Conservation (phyloP, 1,140 invertebrate genomes). For the Babylonia areolata region DNA sequence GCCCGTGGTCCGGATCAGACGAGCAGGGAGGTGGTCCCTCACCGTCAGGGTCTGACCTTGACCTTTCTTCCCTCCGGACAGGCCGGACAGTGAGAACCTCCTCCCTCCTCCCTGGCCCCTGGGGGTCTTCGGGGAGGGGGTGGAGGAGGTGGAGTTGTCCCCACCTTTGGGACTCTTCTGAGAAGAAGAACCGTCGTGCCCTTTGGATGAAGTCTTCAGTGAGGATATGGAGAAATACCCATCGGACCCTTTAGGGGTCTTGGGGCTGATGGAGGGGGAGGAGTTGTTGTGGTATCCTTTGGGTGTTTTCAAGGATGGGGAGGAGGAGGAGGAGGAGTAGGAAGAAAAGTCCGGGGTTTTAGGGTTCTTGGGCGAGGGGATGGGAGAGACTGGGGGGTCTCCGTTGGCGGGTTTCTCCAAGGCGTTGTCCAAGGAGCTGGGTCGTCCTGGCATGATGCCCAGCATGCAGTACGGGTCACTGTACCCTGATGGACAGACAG, state of each 20-base stretch:
- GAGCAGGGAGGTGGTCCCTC: slow-evolving; percentile 82
- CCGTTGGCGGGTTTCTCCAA: neutral
- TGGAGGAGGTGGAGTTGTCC: neutral
- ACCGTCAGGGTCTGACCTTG: slow-evolving; percentile 45
- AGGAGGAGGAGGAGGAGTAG: slow-evolving; percentile 9
- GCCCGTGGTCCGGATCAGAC: slow-evolving; percentile 93
- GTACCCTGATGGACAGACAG: slow-evolving; percentile 82
- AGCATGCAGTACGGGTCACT: slow-evolving; percentile 98
- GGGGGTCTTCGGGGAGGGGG: neutral
- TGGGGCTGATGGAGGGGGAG: neutral
- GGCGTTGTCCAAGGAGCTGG: slow-evolving; percentile 40
- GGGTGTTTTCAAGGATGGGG: neutral
- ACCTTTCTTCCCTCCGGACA: slow-evolving; percentile 63
- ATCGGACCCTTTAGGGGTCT: neutral
- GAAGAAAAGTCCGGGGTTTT: slow-evolving; percentile 45
- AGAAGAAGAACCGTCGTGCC: too few relatives aligned
- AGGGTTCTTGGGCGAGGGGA: neutral
- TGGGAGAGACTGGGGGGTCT: neutral
- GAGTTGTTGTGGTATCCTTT: neutral
- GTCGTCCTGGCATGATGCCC: slow-evolving; percentile 83
- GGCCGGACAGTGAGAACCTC: slow-evolving; percentile 53
- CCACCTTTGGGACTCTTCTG: neutral
- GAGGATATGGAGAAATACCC: neutral
- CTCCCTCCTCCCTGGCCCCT: slow-evolving; percentile 30
- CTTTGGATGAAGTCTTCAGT: too few relatives aligned